Evolutionary conservation across 2,113 vertebrate genomes (phyloP), one percentile per base, ranked within the genome.

Genomic region (Ursus arctos): DNA sequence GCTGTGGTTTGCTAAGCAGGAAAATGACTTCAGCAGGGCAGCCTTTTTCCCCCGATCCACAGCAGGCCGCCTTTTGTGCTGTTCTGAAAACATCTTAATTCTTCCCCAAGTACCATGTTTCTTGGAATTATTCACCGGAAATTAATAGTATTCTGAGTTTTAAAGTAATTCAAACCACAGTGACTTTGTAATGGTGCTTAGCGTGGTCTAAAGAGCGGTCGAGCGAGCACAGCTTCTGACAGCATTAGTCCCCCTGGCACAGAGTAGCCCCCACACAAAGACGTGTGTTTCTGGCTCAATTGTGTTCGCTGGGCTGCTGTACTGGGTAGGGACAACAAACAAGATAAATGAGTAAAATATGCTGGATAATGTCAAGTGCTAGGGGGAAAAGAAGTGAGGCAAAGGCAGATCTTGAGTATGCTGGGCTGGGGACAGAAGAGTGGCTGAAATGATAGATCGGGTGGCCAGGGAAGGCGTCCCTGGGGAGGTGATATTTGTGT

Each of bases 81-180:
- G 36, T 40, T 92, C 88, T 77, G 59, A 95, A 98, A 97, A 96
- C 97, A 97, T 95, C 93, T 97, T 86, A 33, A 93, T 94, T 93
- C 94, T 98, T 89, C 96, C 63, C 86, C 65, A 65, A 82, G 93
- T 55, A 92, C 87, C 98, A 22, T 94, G 95, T 80, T 98, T 96
- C 94, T 97, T 81, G 92, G 84, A 92, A 67, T 95, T 51, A 2
- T 91, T 91, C 92, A 94, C 53, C 94, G 96, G 97, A 97, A 95
- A 80, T 83, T 86, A 95, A 55, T 94, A 94, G 97, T 79, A 88
- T 90, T 95, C 84, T 33, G 71, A 63, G 82, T 85, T 94, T 95
- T 87, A 96, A 93, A 95, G 47, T 59, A 69, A 55, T 88, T 97
- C 82, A 97, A 77, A 88, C 94, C 95, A 87, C 90, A 84, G 86